These are phyloP conservation scores for Lethenteron reissneri DNA, from an alignment of 2,113 vertebrate genomes.

Conservation along the genomic window DNA sequence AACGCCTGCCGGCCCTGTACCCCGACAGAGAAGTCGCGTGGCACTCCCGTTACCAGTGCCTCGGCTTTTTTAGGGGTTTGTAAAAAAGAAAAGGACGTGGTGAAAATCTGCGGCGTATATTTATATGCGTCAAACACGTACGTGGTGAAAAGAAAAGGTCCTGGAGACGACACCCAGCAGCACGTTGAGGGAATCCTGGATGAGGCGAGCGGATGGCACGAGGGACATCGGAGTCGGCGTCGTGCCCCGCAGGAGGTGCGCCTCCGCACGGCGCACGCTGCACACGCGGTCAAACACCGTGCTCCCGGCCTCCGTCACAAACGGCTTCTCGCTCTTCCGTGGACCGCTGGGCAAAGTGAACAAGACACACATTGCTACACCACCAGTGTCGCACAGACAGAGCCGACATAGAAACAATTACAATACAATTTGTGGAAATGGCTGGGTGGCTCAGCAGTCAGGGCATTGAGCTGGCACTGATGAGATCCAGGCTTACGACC, in stretches of 20 bases:
- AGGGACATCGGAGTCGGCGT: slow-evolving; percentile 30
- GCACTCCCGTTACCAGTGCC: too few relatives aligned
- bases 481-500: too few relatives aligned
- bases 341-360: slow-evolving; percentile 35
- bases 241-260: slow-evolving; percentile 36
- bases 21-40: neutral
- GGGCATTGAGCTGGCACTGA: neutral
- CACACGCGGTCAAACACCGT: slow-evolving; percentile 72
- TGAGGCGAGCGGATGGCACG: slow-evolving; percentile 47
- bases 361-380: neutral
- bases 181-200: slow-evolving; percentile 63
- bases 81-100: neutral
- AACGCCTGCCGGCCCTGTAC: slow-evolving; percentile 44
- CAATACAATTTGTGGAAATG: neutral
- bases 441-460: neutral
- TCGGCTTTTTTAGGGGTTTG: neutral
- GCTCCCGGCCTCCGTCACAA: slow-evolving; percentile 67
- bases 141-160: slow-evolving; percentile 61
- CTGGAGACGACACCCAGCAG: slow-evolving; percentile 68
- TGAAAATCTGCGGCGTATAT: neutral
- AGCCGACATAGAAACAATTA: neutral
- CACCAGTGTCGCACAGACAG: neutral
- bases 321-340: slow-evolving; percentile 54
- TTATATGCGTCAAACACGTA: slow-evolving; percentile 11
- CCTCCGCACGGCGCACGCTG: slow-evolving; percentile 41